These are phyloP conservation scores for Hemichromis elongatus DNA, from an alignment of 2,113 vertebrate genomes.

Conservation along the genomic window DNA sequence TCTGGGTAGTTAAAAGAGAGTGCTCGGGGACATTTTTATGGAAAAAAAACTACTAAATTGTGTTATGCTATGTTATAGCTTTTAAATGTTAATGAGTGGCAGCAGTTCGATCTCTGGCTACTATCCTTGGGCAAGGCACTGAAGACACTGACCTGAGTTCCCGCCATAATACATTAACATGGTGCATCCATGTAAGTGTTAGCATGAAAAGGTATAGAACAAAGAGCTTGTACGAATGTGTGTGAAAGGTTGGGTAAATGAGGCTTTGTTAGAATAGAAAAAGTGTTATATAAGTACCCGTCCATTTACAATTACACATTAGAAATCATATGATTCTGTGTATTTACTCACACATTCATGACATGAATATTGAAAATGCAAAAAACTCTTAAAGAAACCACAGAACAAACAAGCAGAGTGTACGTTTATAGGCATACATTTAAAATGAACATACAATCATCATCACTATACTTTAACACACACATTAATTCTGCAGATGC, in stretches of 20 bases:
- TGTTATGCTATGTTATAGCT: fast-evolving
- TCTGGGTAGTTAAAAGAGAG: background rate
- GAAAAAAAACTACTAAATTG: background rate
- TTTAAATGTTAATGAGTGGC: background rate
- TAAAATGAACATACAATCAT: background rate
- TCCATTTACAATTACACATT: background rate
- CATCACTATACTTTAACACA: background rate
- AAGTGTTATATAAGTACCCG: fast-evolving
- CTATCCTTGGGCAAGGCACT: background rate
- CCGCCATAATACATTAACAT: background rate
- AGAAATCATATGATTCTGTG: background rate
- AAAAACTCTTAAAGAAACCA: background rate
- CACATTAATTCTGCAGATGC: background rate
- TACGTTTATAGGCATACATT: background rate
- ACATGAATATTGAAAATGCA: background rate
- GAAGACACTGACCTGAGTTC: background rate
- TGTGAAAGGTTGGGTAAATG: background rate
- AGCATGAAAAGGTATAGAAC: background rate
- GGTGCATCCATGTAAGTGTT: background rate
- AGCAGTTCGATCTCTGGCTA: background rate
- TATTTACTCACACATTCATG: background rate
- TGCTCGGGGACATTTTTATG: background rate
- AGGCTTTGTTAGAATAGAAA: background rate
- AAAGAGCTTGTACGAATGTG: background rate
- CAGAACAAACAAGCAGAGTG: background rate